These are phyloP conservation scores for Champsocephalus esox DNA, from an alignment of 2,797 vertebrate species.

Conservation along the genomic window DNA sequence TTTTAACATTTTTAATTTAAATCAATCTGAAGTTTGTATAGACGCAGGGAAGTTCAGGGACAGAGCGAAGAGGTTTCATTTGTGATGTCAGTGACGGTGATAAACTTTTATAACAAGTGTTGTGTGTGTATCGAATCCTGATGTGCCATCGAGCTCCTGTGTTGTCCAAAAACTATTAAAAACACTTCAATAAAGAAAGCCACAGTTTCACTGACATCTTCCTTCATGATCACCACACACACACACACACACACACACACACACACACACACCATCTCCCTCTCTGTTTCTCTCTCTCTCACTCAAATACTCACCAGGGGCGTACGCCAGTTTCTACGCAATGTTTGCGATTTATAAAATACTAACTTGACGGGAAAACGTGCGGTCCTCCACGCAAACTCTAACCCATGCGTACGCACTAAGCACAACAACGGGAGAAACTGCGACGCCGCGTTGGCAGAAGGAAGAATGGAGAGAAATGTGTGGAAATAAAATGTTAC, in stretches of 20 bases:
- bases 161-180: not conserved
- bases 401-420: no score
- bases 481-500: no score
- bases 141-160: not conserved
- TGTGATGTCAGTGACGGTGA: slow-evolving; percentile 13
- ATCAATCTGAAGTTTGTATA: not conserved
- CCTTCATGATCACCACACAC: not conserved
- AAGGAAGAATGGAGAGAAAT: no score
- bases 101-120: not conserved
- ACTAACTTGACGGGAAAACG: no score
- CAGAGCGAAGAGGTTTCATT: not conserved
- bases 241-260: not conserved
- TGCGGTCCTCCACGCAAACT: no score
- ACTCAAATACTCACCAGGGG: no score
- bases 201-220: not conserved
- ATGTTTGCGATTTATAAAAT: no score
- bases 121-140: slow-evolving; percentile 8
- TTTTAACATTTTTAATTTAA: not conserved
- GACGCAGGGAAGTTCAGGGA: not conserved
- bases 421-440: no score
- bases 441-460: no score
- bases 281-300: no score
- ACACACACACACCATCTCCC: not conserved
- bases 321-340: no score
- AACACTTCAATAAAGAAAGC: not conserved